Evolutionary conservation across 2,113 vertebrate species (phyloP).

Genomic region (Proterorhinus semilunaris): DNA sequence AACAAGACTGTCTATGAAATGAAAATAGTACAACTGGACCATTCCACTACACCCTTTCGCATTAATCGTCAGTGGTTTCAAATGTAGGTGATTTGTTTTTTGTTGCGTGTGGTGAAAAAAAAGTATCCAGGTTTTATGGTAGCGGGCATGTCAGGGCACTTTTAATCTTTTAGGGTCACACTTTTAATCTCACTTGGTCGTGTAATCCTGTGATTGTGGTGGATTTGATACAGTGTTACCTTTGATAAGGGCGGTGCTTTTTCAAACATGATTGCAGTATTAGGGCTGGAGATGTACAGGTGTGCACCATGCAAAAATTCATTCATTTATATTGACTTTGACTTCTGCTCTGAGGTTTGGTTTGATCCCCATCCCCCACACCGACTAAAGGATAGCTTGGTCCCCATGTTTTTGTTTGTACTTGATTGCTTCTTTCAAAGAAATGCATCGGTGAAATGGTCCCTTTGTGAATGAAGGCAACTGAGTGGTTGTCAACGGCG

Average conservation of each 20-base stretch:
- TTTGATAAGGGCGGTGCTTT: slow-evolving; percentile 51
- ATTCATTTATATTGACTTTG: neutral
- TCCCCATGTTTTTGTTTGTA: neutral
- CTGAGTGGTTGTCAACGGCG: neutral
- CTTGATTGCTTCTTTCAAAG: neutral
- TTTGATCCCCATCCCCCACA: neutral
- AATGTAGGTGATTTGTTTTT: slow-evolving; percentile 6
- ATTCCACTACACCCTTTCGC: neutral
- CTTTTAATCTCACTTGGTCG: slow-evolving; percentile 60
- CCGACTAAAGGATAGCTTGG: neutral
- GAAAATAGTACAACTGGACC: neutral
- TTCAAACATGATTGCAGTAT: slow-evolving; percentile 48
- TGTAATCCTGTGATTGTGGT: slow-evolving; percentile 65
- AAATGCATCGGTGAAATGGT: neutral
- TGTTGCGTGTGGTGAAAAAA: slow-evolving; percentile 3
- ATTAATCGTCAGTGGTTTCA: neutral
- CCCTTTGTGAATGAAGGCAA: neutral
- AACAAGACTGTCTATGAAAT: too few relatives aligned
- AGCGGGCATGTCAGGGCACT: slow-evolving; percentile 51
- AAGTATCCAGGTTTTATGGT: slow-evolving; percentile 57
- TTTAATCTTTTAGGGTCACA: slow-evolving; percentile 62
- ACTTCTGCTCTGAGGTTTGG: neutral
- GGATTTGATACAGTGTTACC: slow-evolving; percentile 59
- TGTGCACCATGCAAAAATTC: neutral
- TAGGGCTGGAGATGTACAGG: slow-evolving; percentile 28